These are phyloP conservation scores for Sceloporus undulatus DNA, from an alignment of 2,113 vertebrate genomes.

Conservation along the genomic window DNA sequence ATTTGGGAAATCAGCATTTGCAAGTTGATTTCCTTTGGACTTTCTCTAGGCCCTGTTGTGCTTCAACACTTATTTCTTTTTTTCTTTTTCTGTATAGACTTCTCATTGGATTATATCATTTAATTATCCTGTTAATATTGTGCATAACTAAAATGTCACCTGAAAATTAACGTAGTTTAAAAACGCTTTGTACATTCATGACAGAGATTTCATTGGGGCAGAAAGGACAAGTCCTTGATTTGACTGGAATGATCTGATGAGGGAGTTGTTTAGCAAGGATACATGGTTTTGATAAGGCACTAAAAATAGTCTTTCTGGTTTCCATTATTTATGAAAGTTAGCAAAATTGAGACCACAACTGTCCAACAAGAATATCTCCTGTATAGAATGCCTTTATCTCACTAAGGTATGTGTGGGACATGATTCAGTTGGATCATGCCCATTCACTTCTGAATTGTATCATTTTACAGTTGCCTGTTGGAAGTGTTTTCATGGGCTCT, in stretches of 20 bases:
- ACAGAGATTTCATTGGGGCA: constrained; percentile 29
- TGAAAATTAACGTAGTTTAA: fast-evolving
- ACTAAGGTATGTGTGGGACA: not conserved
- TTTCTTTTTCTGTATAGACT: not conserved
- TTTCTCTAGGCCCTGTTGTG: not conserved
- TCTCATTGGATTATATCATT: not conserved
- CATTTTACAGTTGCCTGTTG: constrained; percentile 10
- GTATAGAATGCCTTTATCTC: no score
- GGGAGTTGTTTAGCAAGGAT: constrained; percentile 42
- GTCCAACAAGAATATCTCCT: not conserved
- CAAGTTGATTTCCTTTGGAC: not conserved
- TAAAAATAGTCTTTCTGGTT: not conserved
- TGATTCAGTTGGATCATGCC: not conserved
- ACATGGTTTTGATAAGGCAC: constrained; percentile 1
- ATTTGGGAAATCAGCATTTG: constrained; percentile 18
- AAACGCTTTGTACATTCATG: constrained; percentile 16
- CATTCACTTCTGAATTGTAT: not conserved
- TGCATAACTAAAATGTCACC: constrained; percentile 23
- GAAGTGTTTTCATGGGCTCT: not conserved
- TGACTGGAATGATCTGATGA: not conserved
- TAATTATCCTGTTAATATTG: constrained; percentile 22
- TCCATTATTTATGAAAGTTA: not conserved
- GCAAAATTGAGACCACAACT: not conserved
- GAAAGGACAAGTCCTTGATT: constrained; percentile 44
- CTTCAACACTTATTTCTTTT: not conserved